phyloP scores from a whole-genome alignment of 2,888 invertebrate genomes.

The Acleris cristana region DNA sequence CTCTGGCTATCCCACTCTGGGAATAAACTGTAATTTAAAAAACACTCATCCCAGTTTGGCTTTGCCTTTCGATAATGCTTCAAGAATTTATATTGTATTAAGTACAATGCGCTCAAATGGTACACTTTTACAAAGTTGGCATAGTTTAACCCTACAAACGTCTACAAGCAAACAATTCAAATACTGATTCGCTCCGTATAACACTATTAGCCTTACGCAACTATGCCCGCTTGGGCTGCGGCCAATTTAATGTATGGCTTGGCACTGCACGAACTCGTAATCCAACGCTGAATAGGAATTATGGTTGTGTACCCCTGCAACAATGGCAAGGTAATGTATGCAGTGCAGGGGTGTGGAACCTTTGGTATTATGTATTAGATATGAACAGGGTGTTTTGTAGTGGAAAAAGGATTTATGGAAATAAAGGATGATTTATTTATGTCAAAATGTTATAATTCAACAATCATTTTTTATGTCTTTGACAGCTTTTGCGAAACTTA shows the following conservation, averaged over 20 bases:
- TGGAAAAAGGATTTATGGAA: not conserved
- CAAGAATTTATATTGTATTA: no score
- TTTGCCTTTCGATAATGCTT: not conserved
- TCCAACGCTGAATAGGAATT: constrained; percentile 69
- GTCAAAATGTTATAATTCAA: no score
- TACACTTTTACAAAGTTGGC: constrained; percentile 15
- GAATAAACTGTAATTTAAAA: no score
- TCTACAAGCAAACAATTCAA: constrained; percentile 39
- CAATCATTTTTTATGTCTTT: no score
- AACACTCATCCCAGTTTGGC: no score
- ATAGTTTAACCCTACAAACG: constrained; percentile 19
- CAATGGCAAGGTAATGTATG: constrained; percentile 37
- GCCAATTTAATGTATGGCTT: constrained; percentile 80
- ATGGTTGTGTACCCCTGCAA: constrained; percentile 49
- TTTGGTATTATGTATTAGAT: constrained; percentile 1
- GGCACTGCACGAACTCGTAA: constrained; percentile 65
- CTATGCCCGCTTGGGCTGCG: constrained; percentile 66
- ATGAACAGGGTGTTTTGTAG: not conserved
- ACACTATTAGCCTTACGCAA: constrained; percentile 74
- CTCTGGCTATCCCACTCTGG: no score
- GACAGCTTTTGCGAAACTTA: no score
- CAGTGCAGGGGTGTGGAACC: constrained; percentile 28
- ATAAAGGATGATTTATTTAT: no score
- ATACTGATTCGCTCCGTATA: constrained; percentile 57
- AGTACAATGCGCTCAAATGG: no score